Conservation (phyloP, 2,888 invertebrate genomes). For the Pristionchus entomophagus region DNA sequence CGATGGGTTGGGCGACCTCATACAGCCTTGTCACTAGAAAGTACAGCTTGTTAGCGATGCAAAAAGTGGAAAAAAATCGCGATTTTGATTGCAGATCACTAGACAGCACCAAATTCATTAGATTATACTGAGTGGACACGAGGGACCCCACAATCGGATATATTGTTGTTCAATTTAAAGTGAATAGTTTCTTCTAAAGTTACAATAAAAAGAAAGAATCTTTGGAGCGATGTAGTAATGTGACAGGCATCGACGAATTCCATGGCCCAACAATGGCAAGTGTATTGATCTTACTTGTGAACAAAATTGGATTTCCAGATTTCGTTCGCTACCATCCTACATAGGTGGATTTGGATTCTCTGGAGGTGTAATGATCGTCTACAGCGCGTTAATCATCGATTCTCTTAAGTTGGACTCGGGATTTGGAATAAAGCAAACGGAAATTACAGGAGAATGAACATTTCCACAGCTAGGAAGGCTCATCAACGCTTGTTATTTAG, state of each 20-base stretch:
- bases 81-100: background rate
- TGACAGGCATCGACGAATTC: background rate
- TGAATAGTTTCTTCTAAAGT: background rate
- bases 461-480: background rate
- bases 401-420: background rate
- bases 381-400: background rate
- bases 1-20: background rate
- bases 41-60: background rate
- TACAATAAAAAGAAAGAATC: background rate
- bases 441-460: background rate
- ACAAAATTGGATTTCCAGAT: background rate
- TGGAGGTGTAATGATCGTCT: background rate
- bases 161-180: background rate
- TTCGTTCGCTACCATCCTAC: background rate
- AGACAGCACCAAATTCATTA: background rate
- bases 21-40: background rate
- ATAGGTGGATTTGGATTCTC: background rate
- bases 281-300: no score
- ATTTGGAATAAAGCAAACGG: background rate
- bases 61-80: no score
- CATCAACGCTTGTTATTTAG: background rate
- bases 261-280: background rate
- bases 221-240: background rate
- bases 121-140: background rate
- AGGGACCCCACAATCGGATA: background rate